Base-by-base conservation (phyloP, 2,797 vertebrate genomes). In the Enteromius mattozi region DNA sequence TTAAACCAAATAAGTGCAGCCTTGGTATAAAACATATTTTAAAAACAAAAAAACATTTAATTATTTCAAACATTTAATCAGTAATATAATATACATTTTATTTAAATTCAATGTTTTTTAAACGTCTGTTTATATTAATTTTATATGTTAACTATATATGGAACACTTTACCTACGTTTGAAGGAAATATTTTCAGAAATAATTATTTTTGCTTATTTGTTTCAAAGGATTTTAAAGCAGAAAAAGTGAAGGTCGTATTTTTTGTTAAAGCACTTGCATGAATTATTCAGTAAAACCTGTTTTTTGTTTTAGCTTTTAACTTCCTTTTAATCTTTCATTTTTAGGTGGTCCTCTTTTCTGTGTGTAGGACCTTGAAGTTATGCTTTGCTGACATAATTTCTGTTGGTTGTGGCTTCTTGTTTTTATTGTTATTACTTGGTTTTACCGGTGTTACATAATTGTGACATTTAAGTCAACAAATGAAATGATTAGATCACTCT, bases 141-240 rank as follows among this genome's bases (percentile, higher is more conserved):
- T 61, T 61, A 24, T 9, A n/a, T 30, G 24, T 30, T 63, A 63
- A 13, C 59, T 61, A 2, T 24, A 24, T 27, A 45, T 78, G 27
- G 2, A 30, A 27, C 5, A 27, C 6, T 27, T 21, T 21, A 30
- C 40, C 6, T 78, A 40, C 54, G 40, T 78, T 24, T 47, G 33
- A 77, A 77, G n/a, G 27, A 88, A 81, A 80, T 84, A 63, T 92
- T 89, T 85, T 91, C 85, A 91, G 93, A 94, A 92, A 90, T 90
- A 89, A 87, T 91, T 45, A 89, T 92, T 93, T 37, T 33, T 33
- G 17, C 30, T 74, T 74, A 49, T 16, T 14, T 54, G 30, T 54
- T 35, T 37, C 6, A 37, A 49, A 56, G 12, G 6, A 9, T 6
- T 75, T 56, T 56, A 35, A 51, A 76, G 27, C 51, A 56, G 72